Percentiles rank a stretch among this genome's conserved stretches.
phyloP scores from a whole-genome alignment of 2,888 invertebrate genomes.

The Calameuta filiformis region DNA sequence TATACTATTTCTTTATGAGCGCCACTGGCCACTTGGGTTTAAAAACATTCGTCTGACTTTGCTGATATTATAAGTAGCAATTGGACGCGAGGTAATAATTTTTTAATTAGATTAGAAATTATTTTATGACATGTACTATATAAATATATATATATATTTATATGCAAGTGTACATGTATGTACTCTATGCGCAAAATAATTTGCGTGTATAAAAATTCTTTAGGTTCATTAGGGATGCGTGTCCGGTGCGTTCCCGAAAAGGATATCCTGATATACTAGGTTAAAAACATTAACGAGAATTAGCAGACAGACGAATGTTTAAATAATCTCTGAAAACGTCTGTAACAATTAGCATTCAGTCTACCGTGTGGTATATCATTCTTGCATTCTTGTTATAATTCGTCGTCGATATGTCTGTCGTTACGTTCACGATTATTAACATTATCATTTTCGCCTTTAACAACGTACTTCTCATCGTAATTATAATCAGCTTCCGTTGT shows the following conservation, averaged over 20 bases:
- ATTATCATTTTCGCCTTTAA: conserved; percentile 23
- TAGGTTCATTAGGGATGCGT: not conserved
- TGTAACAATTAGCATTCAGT: conserved; percentile 31
- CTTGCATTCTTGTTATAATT: conserved; percentile 42
- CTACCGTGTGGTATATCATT: conserved; percentile 31
- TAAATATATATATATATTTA: not conserved
- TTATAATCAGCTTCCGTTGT: conserved; percentile 13
- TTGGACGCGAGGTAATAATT: not conserved
- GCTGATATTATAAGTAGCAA: not conserved
- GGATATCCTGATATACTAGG: not conserved
- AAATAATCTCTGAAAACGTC: not conserved
- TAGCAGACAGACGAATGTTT: not conserved
- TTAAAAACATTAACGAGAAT: not conserved
- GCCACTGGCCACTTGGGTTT: not conserved
- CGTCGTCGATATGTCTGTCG: conserved; percentile 47
- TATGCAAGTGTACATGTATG: too few species aligned
- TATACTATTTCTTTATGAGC: not conserved
- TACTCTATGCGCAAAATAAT: not conserved
- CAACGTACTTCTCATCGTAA: conserved; percentile 24
- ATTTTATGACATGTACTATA: not conserved
- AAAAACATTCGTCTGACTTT: not conserved
- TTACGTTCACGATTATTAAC: conserved; percentile 26
- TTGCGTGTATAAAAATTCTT: not conserved
- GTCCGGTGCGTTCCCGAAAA: not conserved
- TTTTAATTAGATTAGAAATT: not conserved